Conservation (phyloP, 2,113 vertebrate species). For the Marmota flaviventris region DNA sequence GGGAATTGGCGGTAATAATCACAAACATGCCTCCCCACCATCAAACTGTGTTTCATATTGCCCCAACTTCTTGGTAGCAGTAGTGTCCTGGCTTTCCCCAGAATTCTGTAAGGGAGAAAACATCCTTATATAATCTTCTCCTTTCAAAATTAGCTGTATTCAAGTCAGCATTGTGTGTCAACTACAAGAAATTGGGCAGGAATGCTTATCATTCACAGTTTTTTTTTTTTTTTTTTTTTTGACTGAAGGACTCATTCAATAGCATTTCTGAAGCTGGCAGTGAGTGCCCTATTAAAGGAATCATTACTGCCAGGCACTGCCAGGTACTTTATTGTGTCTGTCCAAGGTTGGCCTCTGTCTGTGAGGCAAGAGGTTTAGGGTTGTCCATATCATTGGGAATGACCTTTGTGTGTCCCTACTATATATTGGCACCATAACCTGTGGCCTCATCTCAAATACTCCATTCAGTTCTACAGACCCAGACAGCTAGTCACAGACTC, state of each 20-base stretch:
- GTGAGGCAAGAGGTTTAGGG: not conserved
- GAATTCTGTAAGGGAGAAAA: not conserved
- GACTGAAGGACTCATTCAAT: not conserved
- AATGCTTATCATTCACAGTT: conserved; percentile 33
- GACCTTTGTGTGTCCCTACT: not conserved
- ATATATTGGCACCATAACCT: not conserved
- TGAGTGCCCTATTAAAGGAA: not conserved
- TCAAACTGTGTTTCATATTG: not conserved
- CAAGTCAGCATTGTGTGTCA: conserved; percentile 24
- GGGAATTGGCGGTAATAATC: not conserved
- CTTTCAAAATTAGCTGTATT: conserved; percentile 67
- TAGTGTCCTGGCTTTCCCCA: not conserved
- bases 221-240: not conserved
- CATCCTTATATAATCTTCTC: not conserved
- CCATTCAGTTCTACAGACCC: not conserved
- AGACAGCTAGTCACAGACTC: not conserved
- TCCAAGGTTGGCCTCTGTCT: not conserved
- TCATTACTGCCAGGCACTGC: not conserved
- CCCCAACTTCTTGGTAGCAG: not conserved
- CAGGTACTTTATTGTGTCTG: not conserved
- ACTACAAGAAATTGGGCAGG: not conserved
- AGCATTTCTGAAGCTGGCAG: not conserved
- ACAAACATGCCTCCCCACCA: too few relatives aligned
- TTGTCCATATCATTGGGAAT: not conserved
- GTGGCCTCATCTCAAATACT: not conserved